Evolutionary conservation across 2,797 vertebrate genomes (phyloP), one percentile per base, ranked within the genome.

Genomic region (Tokudaia muenninki): DNA sequence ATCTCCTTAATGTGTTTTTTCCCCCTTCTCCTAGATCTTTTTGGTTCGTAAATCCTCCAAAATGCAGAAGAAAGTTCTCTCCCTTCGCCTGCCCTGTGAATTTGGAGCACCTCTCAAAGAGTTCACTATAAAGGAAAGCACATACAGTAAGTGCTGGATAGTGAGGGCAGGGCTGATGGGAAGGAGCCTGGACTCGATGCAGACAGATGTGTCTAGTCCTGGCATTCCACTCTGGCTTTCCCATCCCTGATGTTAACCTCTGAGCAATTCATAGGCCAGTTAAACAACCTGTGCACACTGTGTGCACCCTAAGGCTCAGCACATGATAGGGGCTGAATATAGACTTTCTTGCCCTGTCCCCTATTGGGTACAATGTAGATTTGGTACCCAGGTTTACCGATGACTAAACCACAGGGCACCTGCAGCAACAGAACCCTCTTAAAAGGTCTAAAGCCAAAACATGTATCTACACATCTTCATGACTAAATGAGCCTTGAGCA

Each of bases 21-120:
- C 61, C 72, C 70, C n/a, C 75, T 34, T 87, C 52, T 57, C 2
- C 97, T 97, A 99, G 99, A 99, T 99, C 87, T 99, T 99, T 98
- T 97, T 99, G 96, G 99, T 99, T 91, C 99, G 99, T 88, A 99
- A 99, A 97, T 99, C 99, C 0, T 93, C 98, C 22, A 98, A 97
- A 86, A 98, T 99, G 96, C 99, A 99, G 98, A 99, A 98, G 97
- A 99, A 99, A 92, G 99, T 99, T 31, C 98, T 99, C 75, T 99
- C 99, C n/a, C 98, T 99, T 88, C 99, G 99, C 55, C 94, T 99
- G 77, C 98, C 99, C 50, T 94, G 97, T 82, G 98, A 98, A 65
- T 98, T 97, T 34, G 98, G 98, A 94, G 97, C 98, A 70, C 97
- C 98, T 31, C 98, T 99, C 79, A 99, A 99, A 90, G 99, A 99